phyloP scores from a whole-genome alignment of 2,888 invertebrate genomes.

The Drosophila setosimentum region DNA sequence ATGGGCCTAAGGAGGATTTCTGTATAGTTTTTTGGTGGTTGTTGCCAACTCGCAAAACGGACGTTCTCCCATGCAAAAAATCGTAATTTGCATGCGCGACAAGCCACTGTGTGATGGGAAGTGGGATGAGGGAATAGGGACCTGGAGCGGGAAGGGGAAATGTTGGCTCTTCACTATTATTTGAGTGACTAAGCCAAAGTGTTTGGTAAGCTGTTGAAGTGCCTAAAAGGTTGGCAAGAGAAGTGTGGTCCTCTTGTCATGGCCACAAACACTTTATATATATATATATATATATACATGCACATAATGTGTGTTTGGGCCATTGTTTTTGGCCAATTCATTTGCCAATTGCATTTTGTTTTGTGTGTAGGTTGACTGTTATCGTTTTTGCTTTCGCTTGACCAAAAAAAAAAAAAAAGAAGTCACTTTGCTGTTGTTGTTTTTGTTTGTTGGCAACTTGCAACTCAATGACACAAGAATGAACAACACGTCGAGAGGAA shows the following conservation, averaged over 20 bases:
- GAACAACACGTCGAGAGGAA: slow-evolving; percentile 30
- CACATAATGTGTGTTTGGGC: not conserved
- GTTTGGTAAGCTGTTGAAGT: slow-evolving; percentile 53
- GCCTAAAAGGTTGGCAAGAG: slow-evolving; percentile 33
- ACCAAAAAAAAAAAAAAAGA: slow-evolving; percentile 46
- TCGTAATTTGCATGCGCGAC: slow-evolving; percentile 47
- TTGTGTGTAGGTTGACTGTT: slow-evolving; percentile 39
- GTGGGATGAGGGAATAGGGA: too few relatives aligned
- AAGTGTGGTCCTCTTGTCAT: slow-evolving; percentile 25
- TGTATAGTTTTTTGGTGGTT: slow-evolving; percentile 15
- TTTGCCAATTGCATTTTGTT: slow-evolving; percentile 33
- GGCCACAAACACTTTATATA: slow-evolving; percentile 11
- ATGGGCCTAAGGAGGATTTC: slow-evolving; percentile 14
- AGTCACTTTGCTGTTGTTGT: slow-evolving; percentile 33
- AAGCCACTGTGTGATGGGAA: slow-evolving; percentile 1
- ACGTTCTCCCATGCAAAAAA: slow-evolving; percentile 24
- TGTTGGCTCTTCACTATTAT: slow-evolving; percentile 29
- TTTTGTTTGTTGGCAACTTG: slow-evolving; percentile 18
- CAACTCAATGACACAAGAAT: slow-evolving; percentile 36
- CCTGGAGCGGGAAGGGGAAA: too few relatives aligned
- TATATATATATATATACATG: not conserved
- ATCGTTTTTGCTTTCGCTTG: slow-evolving; percentile 59
- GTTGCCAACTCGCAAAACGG: slow-evolving; percentile 8
- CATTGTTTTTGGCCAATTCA: slow-evolving; percentile 41
- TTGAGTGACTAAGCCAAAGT: slow-evolving; percentile 56